phyloP scores from a whole-genome alignment of 2,797 vertebrate species.

The Melanogrammus aeglefinus region DNA sequence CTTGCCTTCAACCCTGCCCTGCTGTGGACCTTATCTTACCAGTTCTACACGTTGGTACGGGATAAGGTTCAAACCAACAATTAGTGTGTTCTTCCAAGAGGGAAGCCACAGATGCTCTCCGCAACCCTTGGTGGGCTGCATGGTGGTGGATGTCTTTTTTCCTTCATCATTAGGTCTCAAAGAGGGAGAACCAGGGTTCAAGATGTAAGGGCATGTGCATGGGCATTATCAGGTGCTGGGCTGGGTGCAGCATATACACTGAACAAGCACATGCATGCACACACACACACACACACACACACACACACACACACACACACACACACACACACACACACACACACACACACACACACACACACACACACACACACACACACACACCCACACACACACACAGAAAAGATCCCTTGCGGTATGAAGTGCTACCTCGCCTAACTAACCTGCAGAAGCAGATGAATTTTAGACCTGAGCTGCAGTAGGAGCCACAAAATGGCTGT shows the following conservation, averaged over 20 bases:
- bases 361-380: background rate
- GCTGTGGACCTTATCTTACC: slow-evolving; percentile 7
- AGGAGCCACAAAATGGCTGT: slow-evolving; percentile 80
- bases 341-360: background rate
- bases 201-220: slow-evolving; percentile 27
- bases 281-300: slow-evolving; percentile 24
- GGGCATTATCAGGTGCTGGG: too few relatives aligned
- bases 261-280: slow-evolving; percentile 16
- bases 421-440: slow-evolving; percentile 64
- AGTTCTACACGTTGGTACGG: slow-evolving; percentile 5
- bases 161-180: background rate
- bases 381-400: slow-evolving; percentile 14
- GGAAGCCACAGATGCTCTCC: slow-evolving; percentile 6
- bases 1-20: slow-evolving; percentile 4
- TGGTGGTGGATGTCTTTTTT: slow-evolving; percentile 28
- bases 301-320: too few relatives aligned
- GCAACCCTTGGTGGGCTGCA: slow-evolving; percentile 1
- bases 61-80: slow-evolving; percentile 8
- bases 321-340: too few relatives aligned
- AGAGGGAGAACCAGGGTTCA: slow-evolving; percentile 40
- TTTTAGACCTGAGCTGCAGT: slow-evolving; percentile 74
- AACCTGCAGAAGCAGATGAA: slow-evolving; percentile 63
- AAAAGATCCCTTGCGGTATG: slow-evolving; percentile 58
- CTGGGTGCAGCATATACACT: background rate
- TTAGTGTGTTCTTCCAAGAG: slow-evolving; percentile 10